Evolutionary conservation across 2,888 invertebrate genomes (phyloP).

Genomic region (Pomacea canaliculata): DNA sequence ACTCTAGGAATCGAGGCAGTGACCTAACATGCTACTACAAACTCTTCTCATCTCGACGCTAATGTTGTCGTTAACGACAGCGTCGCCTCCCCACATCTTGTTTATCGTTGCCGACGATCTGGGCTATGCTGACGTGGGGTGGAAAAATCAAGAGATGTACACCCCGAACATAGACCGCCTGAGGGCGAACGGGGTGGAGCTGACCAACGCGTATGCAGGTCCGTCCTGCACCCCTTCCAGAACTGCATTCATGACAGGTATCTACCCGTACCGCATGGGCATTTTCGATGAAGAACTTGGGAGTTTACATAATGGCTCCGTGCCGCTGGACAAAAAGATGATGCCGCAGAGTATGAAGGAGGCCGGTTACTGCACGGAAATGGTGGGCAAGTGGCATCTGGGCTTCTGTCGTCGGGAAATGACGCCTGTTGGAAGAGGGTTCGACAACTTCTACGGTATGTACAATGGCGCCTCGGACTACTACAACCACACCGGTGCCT

Average conservation of each 20-base stretch:
- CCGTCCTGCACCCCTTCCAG: slow-evolving; percentile 72
- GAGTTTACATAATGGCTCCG: not conserved
- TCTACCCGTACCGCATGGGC: slow-evolving; percentile 41
- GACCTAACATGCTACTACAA: too few relatives aligned
- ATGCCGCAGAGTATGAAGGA: slow-evolving; percentile 30
- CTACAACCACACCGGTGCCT: slow-evolving; percentile 9
- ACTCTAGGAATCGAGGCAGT: too few relatives aligned
- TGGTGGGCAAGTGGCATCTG: slow-evolving; percentile 22
- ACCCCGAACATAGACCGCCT: slow-evolving; percentile 67
- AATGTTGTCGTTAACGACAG: too few relatives aligned
- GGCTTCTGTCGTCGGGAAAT: slow-evolving; percentile 15
- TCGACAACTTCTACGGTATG: slow-evolving; percentile 44
- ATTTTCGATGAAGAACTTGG: slow-evolving; percentile 5
- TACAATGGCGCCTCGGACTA: slow-evolving; percentile 9
- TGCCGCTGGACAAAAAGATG: slow-evolving; percentile 23
- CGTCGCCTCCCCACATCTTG: slow-evolving; percentile 24
- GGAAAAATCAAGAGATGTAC: slow-evolving; percentile 66
- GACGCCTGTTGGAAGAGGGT: slow-evolving; percentile 12
- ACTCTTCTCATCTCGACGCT: too few relatives aligned
- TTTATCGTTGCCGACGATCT: slow-evolving; percentile 38
- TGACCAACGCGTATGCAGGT: slow-evolving; percentile 68
- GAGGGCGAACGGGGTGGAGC: slow-evolving; percentile 61
- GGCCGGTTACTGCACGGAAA: slow-evolving; percentile 11
- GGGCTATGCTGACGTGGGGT: slow-evolving; percentile 68
- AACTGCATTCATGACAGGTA: slow-evolving; percentile 72